phyloP scores from a whole-genome alignment of 37 sponge, comb jelly and placozoan genomes.

The Amphimedon queenslandica region DNA sequence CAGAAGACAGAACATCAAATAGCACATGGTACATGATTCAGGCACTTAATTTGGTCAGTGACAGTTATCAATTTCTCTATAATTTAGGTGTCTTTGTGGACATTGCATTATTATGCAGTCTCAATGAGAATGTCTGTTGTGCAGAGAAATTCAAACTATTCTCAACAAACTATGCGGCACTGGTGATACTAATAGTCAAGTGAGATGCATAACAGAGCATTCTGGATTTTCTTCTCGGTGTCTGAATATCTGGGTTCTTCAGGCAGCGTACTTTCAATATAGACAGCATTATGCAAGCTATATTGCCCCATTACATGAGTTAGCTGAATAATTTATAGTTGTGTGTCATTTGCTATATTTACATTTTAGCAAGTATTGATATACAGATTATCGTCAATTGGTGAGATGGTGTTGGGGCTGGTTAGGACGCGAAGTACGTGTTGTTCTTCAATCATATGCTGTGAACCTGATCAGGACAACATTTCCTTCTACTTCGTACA shows the following conservation, averaged over 20 bases:
- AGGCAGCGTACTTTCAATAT: constrained; percentile 34
- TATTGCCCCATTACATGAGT: too few relatives aligned
- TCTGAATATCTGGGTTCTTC: constrained; percentile 41
- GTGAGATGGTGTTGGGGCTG: constrained; percentile 24
- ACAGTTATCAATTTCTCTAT: too few relatives aligned
- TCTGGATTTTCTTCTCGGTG: constrained; percentile 41
- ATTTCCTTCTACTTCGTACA: constrained; percentile 12
- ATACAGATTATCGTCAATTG: constrained; percentile 13
- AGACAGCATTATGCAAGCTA: constrained; percentile 33
- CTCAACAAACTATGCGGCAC: background rate
- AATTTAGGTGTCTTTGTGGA: background rate
- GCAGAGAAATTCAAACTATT: background rate
- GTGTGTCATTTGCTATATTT: background rate
- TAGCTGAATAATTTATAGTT: too few relatives aligned
- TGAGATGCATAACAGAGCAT: constrained; percentile 32
- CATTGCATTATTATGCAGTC: background rate
- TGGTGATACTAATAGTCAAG: background rate
- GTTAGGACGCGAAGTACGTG: constrained; percentile 8
- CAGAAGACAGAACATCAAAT: background rate
- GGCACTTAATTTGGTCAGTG: background rate
- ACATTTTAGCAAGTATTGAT: background rate
- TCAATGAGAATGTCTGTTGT: background rate
- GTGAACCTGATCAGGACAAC: constrained; percentile 3
- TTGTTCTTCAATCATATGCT: background rate
- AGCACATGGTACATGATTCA: background rate